Evolutionary conservation across 2,113 vertebrate genomes (phyloP).

Genomic region (Herpetotheres cachinnans): DNA sequence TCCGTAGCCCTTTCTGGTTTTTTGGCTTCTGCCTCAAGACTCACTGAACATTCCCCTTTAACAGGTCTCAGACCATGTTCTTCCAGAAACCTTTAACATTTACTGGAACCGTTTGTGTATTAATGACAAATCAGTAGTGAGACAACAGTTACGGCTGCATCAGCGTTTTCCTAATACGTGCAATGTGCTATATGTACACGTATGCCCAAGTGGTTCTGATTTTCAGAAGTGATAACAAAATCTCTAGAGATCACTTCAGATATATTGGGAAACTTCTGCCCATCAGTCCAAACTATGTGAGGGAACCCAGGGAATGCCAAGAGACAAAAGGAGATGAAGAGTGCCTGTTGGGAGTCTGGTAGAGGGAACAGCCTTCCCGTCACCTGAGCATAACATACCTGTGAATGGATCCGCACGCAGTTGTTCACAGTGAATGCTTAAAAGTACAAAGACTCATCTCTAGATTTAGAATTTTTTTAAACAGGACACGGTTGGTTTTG

Average conservation of each 20-base stretch:
- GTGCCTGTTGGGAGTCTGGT: background rate
- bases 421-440: background rate
- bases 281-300: background rate
- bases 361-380: background rate
- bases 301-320: background rate
- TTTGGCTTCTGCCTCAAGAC: background rate
- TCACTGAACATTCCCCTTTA: background rate
- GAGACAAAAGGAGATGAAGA: background rate
- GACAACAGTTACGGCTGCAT: background rate
- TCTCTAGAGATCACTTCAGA: background rate
- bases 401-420: background rate
- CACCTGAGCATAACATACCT: rapidly evolving
- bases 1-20: background rate
- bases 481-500: rapidly evolving
- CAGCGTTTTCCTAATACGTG: background rate
- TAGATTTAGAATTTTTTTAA: background rate
- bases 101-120: background rate
- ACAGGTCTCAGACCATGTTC: background rate
- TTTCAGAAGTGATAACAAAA: background rate
- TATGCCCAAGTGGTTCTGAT: background rate
- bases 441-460: background rate
- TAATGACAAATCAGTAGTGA: background rate
- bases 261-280: background rate
- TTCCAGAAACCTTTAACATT: background rate
- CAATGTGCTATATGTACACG: rapidly evolving